Conservation (phyloP, 2,113 vertebrate genomes). For the Ahaetulla prasina region DNA sequence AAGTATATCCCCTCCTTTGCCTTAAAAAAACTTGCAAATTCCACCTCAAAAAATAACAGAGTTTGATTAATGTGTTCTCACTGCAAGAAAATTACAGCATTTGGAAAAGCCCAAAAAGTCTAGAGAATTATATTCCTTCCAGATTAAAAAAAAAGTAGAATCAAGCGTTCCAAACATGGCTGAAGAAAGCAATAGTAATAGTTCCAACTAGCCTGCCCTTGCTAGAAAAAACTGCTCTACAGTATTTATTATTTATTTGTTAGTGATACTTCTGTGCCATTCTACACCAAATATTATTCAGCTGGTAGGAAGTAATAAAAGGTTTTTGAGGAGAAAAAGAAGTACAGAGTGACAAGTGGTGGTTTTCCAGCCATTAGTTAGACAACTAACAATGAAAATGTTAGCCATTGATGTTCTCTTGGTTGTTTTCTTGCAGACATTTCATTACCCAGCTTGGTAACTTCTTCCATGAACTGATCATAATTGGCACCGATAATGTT, state of each 20-base stretch:
- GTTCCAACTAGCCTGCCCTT: not conserved
- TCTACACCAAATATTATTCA: fast-evolving
- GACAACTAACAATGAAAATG: not conserved
- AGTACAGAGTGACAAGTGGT: not conserved
- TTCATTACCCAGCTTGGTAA: not conserved
- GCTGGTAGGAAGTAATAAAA: not conserved
- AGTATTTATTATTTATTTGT: not conserved
- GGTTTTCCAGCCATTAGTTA: not conserved
- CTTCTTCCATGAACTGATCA: not conserved
- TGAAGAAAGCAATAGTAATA: not conserved
- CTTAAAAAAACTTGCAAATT: not conserved
- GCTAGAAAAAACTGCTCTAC: not conserved
- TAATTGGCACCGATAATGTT: not conserved
- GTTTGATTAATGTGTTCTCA: not conserved
- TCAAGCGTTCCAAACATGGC: not conserved
- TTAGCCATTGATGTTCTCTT: not conserved
- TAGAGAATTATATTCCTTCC: not conserved
- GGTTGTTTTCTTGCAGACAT: not conserved
- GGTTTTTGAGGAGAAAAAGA: not conserved
- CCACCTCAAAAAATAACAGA: not conserved
- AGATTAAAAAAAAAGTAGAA: not conserved
- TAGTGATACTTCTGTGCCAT: not conserved
- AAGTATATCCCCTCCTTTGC: not conserved
- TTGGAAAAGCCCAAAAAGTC: not conserved
- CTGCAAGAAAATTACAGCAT: not conserved